These are phyloP conservation scores for Limnothrissa miodon DNA, from an alignment of 2,113 vertebrate genomes.

Conservation along the genomic window DNA sequence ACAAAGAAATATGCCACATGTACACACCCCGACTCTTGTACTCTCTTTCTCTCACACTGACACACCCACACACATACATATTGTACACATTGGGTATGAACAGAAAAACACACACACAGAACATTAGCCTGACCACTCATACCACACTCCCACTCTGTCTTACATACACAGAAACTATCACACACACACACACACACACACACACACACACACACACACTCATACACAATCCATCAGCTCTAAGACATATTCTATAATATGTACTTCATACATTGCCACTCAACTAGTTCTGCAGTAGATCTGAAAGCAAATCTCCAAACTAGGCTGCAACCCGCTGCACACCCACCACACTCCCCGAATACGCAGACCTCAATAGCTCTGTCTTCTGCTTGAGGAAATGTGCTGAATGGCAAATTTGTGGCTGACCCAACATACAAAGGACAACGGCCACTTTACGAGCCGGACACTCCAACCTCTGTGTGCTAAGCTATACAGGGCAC, in stretches of 20 bases:
- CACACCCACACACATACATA: too few relatives aligned
- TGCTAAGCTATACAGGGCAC: not conserved
- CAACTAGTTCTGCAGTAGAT: too few relatives aligned
- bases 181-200: not conserved
- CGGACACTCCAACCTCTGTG: not conserved
- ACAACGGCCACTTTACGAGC: not conserved
- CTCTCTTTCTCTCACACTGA: too few relatives aligned
- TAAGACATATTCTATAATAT: not conserved
- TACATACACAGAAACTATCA: not conserved
- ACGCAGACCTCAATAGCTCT: not conserved
- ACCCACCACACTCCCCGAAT: not conserved
- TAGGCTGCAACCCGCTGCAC: not conserved
- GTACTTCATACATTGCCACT: not conserved
- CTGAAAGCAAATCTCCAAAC: not conserved
- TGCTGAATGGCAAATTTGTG: slow-evolving; percentile 2
- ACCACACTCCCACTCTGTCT: not conserved
- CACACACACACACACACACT: not conserved
- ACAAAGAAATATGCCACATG: not conserved
- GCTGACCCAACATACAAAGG: not conserved
- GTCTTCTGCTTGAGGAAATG: slow-evolving; percentile 2
- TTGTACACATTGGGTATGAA: not conserved
- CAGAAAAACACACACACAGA: not conserved
- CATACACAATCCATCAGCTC: not conserved
- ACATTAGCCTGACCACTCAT: not conserved
- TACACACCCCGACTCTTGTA: too few relatives aligned